These are phyloP conservation scores for Brachycybe producta DNA, from an alignment of 2,888 invertebrate species.

Conservation along the genomic window DNA sequence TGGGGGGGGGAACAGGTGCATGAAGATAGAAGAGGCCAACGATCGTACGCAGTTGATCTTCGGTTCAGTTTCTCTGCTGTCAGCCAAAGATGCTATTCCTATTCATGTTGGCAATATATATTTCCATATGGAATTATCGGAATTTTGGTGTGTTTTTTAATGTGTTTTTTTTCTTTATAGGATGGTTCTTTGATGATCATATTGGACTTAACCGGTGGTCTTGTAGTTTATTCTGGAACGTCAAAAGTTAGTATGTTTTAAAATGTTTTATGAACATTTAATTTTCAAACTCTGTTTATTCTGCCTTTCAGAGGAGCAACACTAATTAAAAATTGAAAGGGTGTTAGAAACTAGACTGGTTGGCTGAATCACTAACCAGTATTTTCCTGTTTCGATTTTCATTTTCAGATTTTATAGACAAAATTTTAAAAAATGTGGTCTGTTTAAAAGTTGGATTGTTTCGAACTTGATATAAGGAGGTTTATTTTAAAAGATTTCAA, in stretches of 20 bases:
- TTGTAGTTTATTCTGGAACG: slow-evolving; percentile 71
- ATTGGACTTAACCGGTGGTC: slow-evolving; percentile 61
- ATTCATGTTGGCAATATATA: slow-evolving; percentile 45
- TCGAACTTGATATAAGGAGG: slow-evolving; percentile 15
- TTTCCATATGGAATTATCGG: not conserved
- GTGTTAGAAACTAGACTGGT: too few relatives aligned
- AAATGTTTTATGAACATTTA: too few relatives aligned
- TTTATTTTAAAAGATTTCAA: slow-evolving; percentile 8
- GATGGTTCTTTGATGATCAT: slow-evolving; percentile 67
- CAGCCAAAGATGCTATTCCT: slow-evolving; percentile 71
- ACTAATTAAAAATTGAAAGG: too few relatives aligned
- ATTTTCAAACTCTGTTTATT: too few relatives aligned
- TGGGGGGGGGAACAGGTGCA: slow-evolving; percentile 27
- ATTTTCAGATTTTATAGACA: too few relatives aligned
- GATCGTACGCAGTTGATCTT: slow-evolving; percentile 48
- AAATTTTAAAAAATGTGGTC: too few relatives aligned
- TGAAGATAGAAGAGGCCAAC: slow-evolving; percentile 36
- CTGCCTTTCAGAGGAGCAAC: too few relatives aligned
- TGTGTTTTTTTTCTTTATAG: slow-evolving; percentile 32
- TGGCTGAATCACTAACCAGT: too few relatives aligned
- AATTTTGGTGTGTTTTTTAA: slow-evolving; percentile 1
- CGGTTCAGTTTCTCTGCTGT: slow-evolving; percentile 54
- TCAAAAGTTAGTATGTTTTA: too few relatives aligned
- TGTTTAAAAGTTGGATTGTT: too few relatives aligned
- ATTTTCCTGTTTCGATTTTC: too few relatives aligned